Evolutionary conservation across 2,113 vertebrate species (phyloP).

Genomic region (Catagonus wagneri): DNA sequence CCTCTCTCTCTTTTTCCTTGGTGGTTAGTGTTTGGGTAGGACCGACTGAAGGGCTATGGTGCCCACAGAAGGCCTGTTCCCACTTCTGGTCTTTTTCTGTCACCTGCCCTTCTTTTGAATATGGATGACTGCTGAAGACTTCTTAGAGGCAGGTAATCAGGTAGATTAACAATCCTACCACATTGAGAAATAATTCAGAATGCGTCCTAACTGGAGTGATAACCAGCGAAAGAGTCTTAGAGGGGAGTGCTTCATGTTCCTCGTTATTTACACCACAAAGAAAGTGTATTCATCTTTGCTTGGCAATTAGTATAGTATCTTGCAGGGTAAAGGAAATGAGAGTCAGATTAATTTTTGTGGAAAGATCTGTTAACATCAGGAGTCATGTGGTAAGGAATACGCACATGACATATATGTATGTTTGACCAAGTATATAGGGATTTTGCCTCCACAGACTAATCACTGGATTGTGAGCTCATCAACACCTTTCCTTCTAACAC

Average conservation of each 20-base stretch:
- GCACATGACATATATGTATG: neutral
- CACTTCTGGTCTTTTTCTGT: neutral
- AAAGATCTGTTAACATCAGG: constrained; percentile 1
- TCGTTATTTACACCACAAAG: neutral
- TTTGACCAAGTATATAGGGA: neutral
- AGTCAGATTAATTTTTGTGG: neutral
- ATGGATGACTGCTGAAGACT: neutral
- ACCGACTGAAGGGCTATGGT: too few species aligned
- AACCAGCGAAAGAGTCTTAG: neutral
- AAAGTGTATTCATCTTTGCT: neutral
- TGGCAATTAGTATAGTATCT: constrained; percentile 14
- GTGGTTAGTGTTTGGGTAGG: neutral
- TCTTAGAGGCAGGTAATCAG: neutral
- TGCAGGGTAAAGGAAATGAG: neutral
- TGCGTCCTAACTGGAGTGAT: neutral
- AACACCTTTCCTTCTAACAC: neutral
- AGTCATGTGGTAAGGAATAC: neutral
- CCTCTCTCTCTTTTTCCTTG: neutral
- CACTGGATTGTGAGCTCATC: neutral
- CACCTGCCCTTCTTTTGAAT: neutral
- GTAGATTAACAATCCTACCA: neutral
- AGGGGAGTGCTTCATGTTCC: neutral
- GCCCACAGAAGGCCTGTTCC: neutral
- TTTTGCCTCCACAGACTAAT: neutral
- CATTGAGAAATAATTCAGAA: neutral